phyloP scores from a whole-genome alignment of 2,888 invertebrate species.

The Conomelus anceps region DNA sequence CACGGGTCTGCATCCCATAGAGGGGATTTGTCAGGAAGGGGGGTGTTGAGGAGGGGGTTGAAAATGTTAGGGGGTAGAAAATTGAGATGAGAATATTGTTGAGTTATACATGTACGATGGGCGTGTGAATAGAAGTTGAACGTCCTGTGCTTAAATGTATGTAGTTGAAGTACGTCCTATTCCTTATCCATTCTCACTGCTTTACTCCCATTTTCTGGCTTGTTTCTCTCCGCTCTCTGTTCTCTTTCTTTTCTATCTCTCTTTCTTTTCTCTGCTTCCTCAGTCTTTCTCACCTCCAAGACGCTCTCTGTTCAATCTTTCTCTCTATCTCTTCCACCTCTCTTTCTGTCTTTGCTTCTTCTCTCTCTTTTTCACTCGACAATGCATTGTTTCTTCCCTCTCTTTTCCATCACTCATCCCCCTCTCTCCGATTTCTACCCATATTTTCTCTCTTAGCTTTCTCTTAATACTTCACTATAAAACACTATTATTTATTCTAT shows the following conservation, averaged over 20 bases:
- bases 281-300: neutral
- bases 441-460: neutral
- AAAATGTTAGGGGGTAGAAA: neutral
- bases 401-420: neutral
- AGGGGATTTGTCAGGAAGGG: neutral
- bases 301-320: neutral
- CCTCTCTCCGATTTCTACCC: neutral
- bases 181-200: neutral
- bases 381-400: neutral
- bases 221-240: neutral
- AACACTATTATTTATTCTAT: neutral
- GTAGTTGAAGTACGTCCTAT: neutral
- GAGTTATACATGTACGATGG: too few species aligned
- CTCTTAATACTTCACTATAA: neutral
- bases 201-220: neutral
- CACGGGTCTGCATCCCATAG: neutral
- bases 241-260: neutral
- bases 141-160: neutral
- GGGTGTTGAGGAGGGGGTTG: neutral
- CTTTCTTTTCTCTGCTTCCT: neutral
- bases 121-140: neutral
- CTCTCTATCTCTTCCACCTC: neutral
- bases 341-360: neutral
- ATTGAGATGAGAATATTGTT: neutral
- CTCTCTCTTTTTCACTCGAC: neutral